phyloP scores from a whole-genome alignment of 2,797 vertebrate genomes.

The Picus viridis region DNA sequence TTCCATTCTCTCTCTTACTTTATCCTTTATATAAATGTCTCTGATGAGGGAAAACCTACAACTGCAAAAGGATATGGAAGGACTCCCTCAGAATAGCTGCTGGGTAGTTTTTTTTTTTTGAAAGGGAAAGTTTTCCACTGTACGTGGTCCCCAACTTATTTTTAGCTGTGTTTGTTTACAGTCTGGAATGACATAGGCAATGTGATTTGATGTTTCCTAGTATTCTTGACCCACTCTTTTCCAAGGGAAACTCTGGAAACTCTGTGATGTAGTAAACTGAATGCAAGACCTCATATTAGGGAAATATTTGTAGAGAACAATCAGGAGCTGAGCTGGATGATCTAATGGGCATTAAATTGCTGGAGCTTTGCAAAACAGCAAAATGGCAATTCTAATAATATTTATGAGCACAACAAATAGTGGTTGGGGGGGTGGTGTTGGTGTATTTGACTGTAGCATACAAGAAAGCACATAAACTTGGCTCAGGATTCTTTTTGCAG shows the following conservation, averaged over 20 bases:
- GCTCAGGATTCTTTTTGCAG: background rate
- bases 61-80: background rate
- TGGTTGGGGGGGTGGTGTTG: too few species aligned
- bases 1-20: background rate
- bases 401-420: background rate
- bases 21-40: background rate
- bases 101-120: background rate
- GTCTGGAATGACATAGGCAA: conserved; percentile 45
- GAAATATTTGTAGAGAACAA: conserved; percentile 58
- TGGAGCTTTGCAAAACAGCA: background rate
- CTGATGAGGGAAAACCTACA: conserved; percentile 4
- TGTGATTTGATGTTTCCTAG: conserved; percentile 68
- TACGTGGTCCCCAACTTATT: conserved; percentile 42
- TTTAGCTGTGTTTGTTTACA: conserved; percentile 65
- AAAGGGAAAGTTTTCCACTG: conserved; percentile 48
- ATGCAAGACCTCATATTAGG: background rate
- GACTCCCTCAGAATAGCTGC: background rate
- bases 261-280: background rate
- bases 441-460: background rate
- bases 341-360: conserved; percentile 34
- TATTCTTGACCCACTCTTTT: conserved; percentile 54
- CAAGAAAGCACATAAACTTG: background rate
- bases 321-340: conserved; percentile 21
- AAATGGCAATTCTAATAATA: background rate
- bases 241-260: conserved; percentile 60